These are phyloP conservation scores for Tetranychus truncatus DNA, from an alignment of 2,888 invertebrate genomes.

Conservation along the genomic window DNA sequence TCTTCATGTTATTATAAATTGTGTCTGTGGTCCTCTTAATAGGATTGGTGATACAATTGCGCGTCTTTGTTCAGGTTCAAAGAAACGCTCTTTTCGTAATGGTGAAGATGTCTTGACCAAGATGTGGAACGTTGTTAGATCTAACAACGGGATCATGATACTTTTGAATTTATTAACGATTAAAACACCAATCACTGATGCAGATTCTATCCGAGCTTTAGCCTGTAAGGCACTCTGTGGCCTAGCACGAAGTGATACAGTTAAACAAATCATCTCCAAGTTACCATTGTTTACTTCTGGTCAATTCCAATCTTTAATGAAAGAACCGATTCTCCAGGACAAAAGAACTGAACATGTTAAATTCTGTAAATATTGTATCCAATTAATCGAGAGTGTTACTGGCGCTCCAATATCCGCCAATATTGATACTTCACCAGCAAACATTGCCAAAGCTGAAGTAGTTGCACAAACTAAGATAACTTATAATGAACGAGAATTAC, in stretches of 20 bases:
- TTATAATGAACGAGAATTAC: slow-evolving; percentile 78
- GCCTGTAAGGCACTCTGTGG: slow-evolving; percentile 80
- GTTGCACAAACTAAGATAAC: slow-evolving; percentile 88
- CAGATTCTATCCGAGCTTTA: slow-evolving; percentile 76
- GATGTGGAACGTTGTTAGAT: slow-evolving; percentile 81
- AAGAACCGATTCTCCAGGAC: slow-evolving; percentile 89
- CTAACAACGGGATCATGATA: slow-evolving; percentile 90
- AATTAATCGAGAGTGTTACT: slow-evolving; percentile 69
- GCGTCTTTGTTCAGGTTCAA: slow-evolving; percentile 28
- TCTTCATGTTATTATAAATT: slow-evolving; percentile 71
- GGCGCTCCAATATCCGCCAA: slow-evolving; percentile 52
- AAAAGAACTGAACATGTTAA: slow-evolving; percentile 82
- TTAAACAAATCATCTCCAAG: slow-evolving; percentile 83
- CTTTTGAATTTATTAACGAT: slow-evolving; percentile 68
- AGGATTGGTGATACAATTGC: slow-evolving; percentile 31
- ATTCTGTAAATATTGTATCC: slow-evolving; percentile 82
- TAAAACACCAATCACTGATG: slow-evolving; percentile 88
- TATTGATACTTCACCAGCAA: slow-evolving; percentile 46
- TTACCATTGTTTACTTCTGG: slow-evolving; percentile 80
- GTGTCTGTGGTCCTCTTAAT: slow-evolving; percentile 73
- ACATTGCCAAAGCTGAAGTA: slow-evolving; percentile 57
- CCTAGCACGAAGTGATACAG: slow-evolving; percentile 70
- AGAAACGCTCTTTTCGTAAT: slow-evolving; percentile 29
- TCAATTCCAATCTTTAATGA: slow-evolving; percentile 80
- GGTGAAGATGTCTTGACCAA: slow-evolving; percentile 67